phyloP scores from a whole-genome alignment of 2,888 invertebrate species.

The Congeria kusceri region DNA sequence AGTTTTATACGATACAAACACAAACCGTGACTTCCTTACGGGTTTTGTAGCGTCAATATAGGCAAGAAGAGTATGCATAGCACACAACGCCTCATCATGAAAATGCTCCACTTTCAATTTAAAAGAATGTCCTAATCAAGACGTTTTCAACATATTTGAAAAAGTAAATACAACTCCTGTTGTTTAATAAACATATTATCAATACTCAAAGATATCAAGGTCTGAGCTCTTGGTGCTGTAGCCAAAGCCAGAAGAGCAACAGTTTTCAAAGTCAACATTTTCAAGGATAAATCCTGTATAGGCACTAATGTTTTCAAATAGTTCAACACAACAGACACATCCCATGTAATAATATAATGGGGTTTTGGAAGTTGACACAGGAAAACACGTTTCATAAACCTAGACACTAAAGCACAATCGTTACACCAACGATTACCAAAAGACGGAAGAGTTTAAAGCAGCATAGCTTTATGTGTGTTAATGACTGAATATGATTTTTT shows the following conservation, averaged over 20 bases:
- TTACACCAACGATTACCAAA: slow-evolving; percentile 36
- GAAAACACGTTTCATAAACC: slow-evolving; percentile 50
- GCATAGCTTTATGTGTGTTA: slow-evolving; percentile 48
- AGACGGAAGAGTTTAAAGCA: slow-evolving; percentile 40
- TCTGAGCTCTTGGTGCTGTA: slow-evolving; percentile 38
- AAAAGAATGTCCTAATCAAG: slow-evolving; percentile 17
- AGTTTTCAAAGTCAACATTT: slow-evolving; percentile 46
- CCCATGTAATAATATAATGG: slow-evolving; percentile 38
- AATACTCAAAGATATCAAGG: slow-evolving; percentile 25
- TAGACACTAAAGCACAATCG: slow-evolving; percentile 8
- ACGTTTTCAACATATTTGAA: slow-evolving; percentile 15
- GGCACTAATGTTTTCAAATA: slow-evolving; percentile 32
- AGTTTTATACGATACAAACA: slow-evolving; percentile 51
- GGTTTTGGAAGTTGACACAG: slow-evolving; percentile 22
- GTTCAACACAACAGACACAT: slow-evolving; percentile 33
- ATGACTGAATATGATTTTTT: slow-evolving; percentile 40
- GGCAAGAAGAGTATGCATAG: slow-evolving; percentile 36
- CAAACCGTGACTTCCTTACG: neutral
- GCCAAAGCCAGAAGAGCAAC: slow-evolving; percentile 31
- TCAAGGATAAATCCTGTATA: slow-evolving; percentile 15
- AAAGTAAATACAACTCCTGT: slow-evolving; percentile 15
- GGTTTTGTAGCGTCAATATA: slow-evolving; percentile 36
- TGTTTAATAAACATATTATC: slow-evolving; percentile 29
- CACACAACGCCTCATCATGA: slow-evolving; percentile 35
- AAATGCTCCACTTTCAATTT: slow-evolving; percentile 32